Conservation (phyloP, 2,888 invertebrate genomes). For the Acanthosepion lycidas region DNA sequence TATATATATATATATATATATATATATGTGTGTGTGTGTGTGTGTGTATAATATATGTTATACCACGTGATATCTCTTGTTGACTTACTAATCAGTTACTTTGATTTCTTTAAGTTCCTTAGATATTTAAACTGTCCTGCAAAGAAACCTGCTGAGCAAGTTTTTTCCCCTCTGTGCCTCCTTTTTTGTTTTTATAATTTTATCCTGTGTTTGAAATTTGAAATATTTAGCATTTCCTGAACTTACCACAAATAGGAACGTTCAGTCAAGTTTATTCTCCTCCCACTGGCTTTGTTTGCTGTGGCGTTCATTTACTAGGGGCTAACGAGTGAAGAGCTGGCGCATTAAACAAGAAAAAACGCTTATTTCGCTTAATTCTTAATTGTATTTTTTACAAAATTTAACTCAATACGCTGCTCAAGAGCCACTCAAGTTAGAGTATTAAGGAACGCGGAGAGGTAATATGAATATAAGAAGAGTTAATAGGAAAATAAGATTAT, state of each 20-base stretch:
- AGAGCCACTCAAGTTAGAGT: too few species aligned
- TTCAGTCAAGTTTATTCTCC: background rate
- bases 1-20: too few species aligned
- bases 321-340: background rate
- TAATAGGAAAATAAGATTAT: too few species aligned
- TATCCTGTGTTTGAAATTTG: background rate
- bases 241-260: background rate
- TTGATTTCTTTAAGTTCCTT: background rate
- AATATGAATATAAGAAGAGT: too few species aligned
- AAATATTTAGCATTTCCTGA: background rate
- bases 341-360: background rate
- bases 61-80: too few species aligned
- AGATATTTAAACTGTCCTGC: background rate
- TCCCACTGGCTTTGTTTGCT: background rate
- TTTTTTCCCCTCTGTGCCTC: background rate
- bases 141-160: background rate
- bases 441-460: too few species aligned
- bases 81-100: too few species aligned
- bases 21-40: too few species aligned
- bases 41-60: too few species aligned
- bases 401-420: too few species aligned
- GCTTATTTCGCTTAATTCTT: background rate
- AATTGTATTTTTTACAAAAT: too few species aligned
- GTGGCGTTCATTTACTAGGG: background rate
- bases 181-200: background rate